Evolutionary conservation across 2,113 vertebrate species (phyloP).

Genomic region (Chlamydotis undulata): DNA sequence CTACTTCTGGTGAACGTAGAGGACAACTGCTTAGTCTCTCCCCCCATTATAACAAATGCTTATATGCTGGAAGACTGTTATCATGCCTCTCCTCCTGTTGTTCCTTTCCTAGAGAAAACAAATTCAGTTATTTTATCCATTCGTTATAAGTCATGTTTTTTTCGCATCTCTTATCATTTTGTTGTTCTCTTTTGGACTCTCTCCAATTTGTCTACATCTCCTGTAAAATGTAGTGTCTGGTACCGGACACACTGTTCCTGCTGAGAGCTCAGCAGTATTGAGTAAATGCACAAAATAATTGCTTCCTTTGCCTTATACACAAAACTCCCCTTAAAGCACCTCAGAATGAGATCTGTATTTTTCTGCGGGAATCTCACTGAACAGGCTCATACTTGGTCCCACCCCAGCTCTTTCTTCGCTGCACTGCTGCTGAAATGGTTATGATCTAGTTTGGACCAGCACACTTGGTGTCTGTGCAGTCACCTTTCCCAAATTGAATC

Average conservation of each 20-base stretch:
- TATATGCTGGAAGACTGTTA: conserved; percentile 47
- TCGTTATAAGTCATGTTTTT: neutral
- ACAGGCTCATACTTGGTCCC: neutral
- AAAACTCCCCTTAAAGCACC: neutral
- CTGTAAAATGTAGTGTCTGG: conserved; percentile 26
- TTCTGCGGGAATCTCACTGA: neutral
- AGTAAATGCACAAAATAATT: conserved; percentile 37
- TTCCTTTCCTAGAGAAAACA: conserved; percentile 50
- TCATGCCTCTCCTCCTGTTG: conserved; percentile 29
- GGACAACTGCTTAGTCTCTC: conserved; percentile 45
- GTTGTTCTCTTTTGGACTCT: conserved; percentile 8
- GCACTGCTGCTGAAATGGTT: neutral
- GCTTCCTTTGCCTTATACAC: neutral
- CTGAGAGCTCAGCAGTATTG: neutral
- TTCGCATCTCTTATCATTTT: conserved; percentile 22
- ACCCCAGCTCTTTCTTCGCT: neutral
- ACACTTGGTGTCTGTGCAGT: neutral
- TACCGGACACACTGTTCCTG: conserved; percentile 29
- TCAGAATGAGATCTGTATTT: neutral
- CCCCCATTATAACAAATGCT: conserved; percentile 43
- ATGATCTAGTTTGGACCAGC: neutral
- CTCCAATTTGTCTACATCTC: conserved; percentile 29
- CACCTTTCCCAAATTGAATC: neutral
- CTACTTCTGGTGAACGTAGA: conserved; percentile 23
- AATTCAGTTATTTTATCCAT: conserved; percentile 29